These are phyloP conservation scores for Eumeta japonica DNA, from an alignment of 1,140 invertebrate genomes.

Conservation along the genomic window DNA sequence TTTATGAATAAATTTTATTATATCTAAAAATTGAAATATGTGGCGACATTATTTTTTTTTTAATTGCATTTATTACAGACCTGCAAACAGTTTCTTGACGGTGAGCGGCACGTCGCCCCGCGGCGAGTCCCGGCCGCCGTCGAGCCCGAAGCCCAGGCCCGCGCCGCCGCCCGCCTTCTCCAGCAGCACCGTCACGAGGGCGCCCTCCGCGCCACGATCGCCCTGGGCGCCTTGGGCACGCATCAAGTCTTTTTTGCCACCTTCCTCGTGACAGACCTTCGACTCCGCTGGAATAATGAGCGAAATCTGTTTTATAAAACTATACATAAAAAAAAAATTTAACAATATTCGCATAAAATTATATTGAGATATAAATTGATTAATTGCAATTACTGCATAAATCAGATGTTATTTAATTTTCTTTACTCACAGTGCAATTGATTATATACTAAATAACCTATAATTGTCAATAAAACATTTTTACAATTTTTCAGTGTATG, in stretches of 20 bases:
- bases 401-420: no score
- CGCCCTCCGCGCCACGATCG: slow-evolving; percentile 12
- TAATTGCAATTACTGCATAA: no score
- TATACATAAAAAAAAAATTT: not conserved
- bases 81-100: slow-evolving; percentile 90
- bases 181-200: slow-evolving; percentile 56
- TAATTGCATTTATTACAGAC: slow-evolving; percentile 62
- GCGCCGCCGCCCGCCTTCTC: slow-evolving; percentile 82
- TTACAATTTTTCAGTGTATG: no score
- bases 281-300: slow-evolving; percentile 37
- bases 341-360: not conserved
- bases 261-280: slow-evolving; percentile 26
- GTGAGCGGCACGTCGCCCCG: slow-evolving; percentile 81
- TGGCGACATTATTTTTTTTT: no score
- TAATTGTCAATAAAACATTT: no score
- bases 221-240: slow-evolving; percentile 11
- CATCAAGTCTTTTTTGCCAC: no score
- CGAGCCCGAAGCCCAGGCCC: slow-evolving; percentile 88
- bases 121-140: slow-evolving; percentile 88
- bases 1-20: slow-evolving; percentile 6
- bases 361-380: no score
- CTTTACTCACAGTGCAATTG: no score
- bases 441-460: no score
- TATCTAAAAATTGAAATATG: not conserved
- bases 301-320: not conserved